These are phyloP conservation scores for Stictocephala bisonia DNA, from an alignment of 2,888 invertebrate species.

Conservation along the genomic window DNA sequence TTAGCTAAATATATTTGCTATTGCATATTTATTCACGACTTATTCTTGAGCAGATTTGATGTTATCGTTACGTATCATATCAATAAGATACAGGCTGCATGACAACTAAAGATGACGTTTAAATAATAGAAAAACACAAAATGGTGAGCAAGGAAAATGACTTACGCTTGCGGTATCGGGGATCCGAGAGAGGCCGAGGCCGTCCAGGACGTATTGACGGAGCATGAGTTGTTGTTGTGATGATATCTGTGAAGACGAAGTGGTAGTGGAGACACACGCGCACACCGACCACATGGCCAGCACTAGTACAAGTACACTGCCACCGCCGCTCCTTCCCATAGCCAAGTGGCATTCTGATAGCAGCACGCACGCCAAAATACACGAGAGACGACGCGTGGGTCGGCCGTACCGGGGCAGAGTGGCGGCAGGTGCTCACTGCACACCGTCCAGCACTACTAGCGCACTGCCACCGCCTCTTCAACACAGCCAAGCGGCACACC, in stretches of 20 bases:
- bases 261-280: too few species aligned
- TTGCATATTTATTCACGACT: too few species aligned
- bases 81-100: too few species aligned
- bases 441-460: background rate
- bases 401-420: background rate
- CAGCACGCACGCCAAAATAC: slow-evolving; percentile 24
- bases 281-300: background rate
- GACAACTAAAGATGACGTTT: too few species aligned
- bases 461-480: background rate
- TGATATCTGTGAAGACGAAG: too few species aligned
- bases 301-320: background rate
- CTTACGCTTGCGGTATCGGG: slow-evolving; percentile 22
- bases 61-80: too few species aligned
- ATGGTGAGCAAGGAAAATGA: background rate
- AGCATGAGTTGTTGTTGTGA: too few species aligned
- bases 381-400: background rate
- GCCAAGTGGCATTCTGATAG: slow-evolving; percentile 33
- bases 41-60: too few species aligned
- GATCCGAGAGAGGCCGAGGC: slow-evolving; percentile 14
- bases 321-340: slow-evolving; percentile 15
- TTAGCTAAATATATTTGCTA: too few species aligned
- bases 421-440: background rate
- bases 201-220: slow-evolving; percentile 18
- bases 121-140: background rate
- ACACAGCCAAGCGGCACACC: slow-evolving; percentile 31